These are phyloP conservation scores for Sebastes aleutianus DNA, from an alignment of 2,797 vertebrate species.

Conservation along the genomic window DNA sequence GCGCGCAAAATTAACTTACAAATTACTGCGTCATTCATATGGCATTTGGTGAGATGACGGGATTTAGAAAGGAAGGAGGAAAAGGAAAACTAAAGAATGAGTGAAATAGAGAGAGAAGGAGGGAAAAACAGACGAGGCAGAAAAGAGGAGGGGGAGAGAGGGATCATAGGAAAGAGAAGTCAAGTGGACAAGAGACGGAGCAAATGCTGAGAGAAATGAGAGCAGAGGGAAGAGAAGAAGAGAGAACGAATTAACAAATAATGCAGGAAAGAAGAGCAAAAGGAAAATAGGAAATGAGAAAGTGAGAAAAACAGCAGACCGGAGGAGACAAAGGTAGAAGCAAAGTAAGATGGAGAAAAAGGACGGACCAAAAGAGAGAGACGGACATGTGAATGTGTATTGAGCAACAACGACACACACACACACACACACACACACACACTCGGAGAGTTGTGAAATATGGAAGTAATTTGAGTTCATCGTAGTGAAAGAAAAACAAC, in stretches of 20 bases:
- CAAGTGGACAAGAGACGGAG: neutral
- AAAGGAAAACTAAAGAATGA: no score
- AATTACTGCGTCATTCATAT: neutral
- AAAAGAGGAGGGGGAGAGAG: neutral
- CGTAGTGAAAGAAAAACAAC: conserved; percentile 15
- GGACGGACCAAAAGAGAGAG: neutral
- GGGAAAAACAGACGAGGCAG: neutral
- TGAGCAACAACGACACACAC: neutral
- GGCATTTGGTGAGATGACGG: neutral
- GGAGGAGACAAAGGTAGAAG: neutral
- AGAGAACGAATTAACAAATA: no score
- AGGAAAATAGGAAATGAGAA: no score
- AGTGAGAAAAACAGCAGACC: neutral
- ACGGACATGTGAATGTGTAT: neutral
- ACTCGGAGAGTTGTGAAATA: neutral
- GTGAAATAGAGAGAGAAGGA: neutral
- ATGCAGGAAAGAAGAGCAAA: no score
- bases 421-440: neutral
- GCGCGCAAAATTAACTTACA: neutral
- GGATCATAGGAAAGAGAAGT: neutral
- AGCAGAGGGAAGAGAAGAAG: no score
- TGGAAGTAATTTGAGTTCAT: conserved; percentile 9
- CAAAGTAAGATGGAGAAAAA: neutral
- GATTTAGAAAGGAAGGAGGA: neutral
- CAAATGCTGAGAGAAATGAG: no score